A percentile compares a stretch with the other conserved stretches of the same genome.
Conservation (phyloP, 2,113 vertebrate genomes). For the Australoheros scitulus region DNA sequence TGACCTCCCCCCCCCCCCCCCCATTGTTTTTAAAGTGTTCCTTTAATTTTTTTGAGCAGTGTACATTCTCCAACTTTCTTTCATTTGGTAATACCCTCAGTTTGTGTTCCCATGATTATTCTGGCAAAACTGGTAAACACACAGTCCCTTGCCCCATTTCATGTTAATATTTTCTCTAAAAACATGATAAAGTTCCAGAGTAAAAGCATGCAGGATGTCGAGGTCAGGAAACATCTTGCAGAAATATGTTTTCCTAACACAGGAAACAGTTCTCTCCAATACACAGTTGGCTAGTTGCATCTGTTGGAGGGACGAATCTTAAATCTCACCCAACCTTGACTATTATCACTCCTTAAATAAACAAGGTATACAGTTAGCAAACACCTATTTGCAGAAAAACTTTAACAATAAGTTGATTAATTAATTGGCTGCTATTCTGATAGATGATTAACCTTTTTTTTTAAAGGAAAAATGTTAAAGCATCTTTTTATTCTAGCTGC, state of each 20-base stretch:
- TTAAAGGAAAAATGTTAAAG: too few relatives aligned
- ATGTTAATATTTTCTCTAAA: background rate
- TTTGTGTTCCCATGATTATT: background rate
- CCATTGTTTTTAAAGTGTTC: too few relatives aligned
- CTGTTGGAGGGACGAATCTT: background rate
- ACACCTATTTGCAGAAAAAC: background rate
- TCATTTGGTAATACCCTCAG: conserved; percentile 9
- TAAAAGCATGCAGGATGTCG: background rate
- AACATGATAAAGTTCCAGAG: background rate
- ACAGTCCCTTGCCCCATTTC: background rate
- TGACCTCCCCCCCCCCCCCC: too few relatives aligned
- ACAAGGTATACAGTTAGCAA: background rate
- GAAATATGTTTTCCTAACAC: background rate
- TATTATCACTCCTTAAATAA: background rate
- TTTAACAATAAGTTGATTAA: too few relatives aligned
- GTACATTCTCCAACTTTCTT: background rate
- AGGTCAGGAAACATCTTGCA: background rate
- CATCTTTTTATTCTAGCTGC: too few relatives aligned
- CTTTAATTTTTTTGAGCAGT: too few relatives aligned
- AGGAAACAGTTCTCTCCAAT: background rate
- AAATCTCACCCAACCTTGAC: background rate
- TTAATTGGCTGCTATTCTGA: too few relatives aligned
- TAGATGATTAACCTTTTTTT: too few relatives aligned
- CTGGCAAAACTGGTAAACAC: background rate
- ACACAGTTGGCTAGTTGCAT: background rate